Evolutionary conservation across 2,888 invertebrate species (phyloP), one percentile per base, ranked within the genome.

Genomic region (Salpingus planirostris): DNA sequence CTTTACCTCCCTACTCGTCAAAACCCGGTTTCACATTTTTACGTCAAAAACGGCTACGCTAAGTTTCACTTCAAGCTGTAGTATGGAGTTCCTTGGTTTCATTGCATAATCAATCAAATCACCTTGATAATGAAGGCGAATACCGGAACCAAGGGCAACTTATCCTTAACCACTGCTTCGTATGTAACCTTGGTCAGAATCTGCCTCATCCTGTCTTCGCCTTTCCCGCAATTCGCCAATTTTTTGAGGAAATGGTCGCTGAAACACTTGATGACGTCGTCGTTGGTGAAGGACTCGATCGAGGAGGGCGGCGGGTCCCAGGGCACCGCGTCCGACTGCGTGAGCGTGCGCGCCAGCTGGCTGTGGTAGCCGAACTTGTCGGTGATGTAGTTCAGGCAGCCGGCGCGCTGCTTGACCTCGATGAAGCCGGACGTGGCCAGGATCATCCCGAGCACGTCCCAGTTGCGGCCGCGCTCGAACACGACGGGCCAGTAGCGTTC

Each of bases 401-500:
- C 92, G 2, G 88, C 89, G 45, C 86, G 76, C 55, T 90, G 89
- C 57, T 93, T 92, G 8, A 93, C 84, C 55, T 84, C 82, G 21
- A 93, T 69, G 24, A 78, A 78, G 49, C 78, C 76, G 1, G 78
- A 76, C 47, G 76, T 73, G 29, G 76, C 67, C 1, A 88, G 60
- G 49, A 84, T 76, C 41, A 71, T 71, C 47, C 80, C 80, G 59
- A 92, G 65, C 40, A 81, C 76, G 32, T 82, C 76, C 89, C 91
- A 93, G 60, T 92, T 91, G 36, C 81, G 73, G 24, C 78, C 78
- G 33, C 78, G 70, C 48, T 84, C 80, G 67, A 92, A 93, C 7
- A 75, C 72, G 25, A 92, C 80, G 2, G 87, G 82, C 92, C 92
- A 93, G 63, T 93, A 95, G 26, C 91, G 69, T 2, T 83, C 78